Conservation (phyloP, 2,797 vertebrate species). For the Anas flavirostris region DNA sequence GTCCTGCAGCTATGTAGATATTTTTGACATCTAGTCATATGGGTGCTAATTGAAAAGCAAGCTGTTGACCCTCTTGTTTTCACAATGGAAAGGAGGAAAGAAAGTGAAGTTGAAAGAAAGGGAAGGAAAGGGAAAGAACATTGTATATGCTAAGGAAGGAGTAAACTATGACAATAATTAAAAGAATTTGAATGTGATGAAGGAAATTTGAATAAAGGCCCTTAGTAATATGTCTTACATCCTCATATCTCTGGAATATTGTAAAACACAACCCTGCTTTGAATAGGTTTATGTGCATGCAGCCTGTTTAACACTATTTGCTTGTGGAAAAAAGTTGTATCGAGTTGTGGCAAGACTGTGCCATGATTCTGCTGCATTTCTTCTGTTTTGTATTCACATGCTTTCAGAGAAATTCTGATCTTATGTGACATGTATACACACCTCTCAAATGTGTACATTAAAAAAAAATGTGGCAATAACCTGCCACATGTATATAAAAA, state of each 20-base stretch:
- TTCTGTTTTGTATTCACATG: not conserved
- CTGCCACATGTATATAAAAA: not conserved
- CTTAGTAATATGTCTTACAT: not conserved
- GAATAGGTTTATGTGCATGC: not conserved
- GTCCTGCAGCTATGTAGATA: not conserved
- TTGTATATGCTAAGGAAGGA: not conserved
- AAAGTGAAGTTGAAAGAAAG: not conserved
- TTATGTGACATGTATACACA: not conserved
- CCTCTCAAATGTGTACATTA: not conserved
- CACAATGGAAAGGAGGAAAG: not conserved
- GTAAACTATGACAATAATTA: not conserved
- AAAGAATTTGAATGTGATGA: not conserved
- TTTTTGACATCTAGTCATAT: not conserved
- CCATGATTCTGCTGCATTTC: not conserved
- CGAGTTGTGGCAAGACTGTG: not conserved
- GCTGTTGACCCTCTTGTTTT: not conserved
- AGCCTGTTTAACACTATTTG: not conserved
- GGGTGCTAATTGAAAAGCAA: not conserved
- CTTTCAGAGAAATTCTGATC: not conserved
- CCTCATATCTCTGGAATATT: not conserved
- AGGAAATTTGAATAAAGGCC: not conserved
- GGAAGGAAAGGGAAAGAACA: not conserved
- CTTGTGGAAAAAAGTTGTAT: not conserved
- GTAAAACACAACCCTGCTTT: rapidly evolving
- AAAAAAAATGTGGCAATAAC: not conserved